Evolutionary conservation across 1,140 invertebrate species (phyloP), one percentile per base, ranked within the genome.

Genomic region (Drosophila pseudoobscura): DNA sequence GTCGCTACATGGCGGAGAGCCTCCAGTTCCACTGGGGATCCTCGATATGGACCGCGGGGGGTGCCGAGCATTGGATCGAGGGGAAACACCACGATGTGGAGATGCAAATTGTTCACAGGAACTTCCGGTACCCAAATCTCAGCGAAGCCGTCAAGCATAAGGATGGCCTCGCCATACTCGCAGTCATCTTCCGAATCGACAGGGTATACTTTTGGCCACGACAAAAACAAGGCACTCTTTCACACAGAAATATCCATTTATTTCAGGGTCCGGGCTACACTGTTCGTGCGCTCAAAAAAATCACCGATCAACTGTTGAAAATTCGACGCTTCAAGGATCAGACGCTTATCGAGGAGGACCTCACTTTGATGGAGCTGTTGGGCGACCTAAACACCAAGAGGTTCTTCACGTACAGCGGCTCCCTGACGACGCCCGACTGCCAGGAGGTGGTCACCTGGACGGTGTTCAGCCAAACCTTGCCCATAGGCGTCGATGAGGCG

Each of bases 381-480:
- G 95, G 50, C 92, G 91, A 72, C 92, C 92, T 90, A 26, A 84
- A 92, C 63, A 91, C 89, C 3, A 92, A 92, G 13, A 84, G 93
- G 3, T 96, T 94, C 92, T 98, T 95, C 92, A 97, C 96, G 0
- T 98, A 98, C 91, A 93, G 93, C 22, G 90, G 98, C 1, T 98
- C 97, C 0, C 92, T 99, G 41, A 99, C 98, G 3, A 98, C 97
- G 0, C 97, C 97, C 1, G 96, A 97, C 0, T 97, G 97, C 80
- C 94, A 94, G 43, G 97, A 99, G 92, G 95, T 94, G 45, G 97
- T 99, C 39, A 96, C 94, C 9, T 99, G 98, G 97, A 96, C 97
- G 49, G 94, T 99, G 5, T 97, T 97, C 90, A 94, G 95, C 1
- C 93, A 96, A 13, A 94, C 95, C 6, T 92, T 98, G 2, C 93